Evolutionary conservation across 1,140 invertebrate species (phyloP), one percentile per base, ranked within the genome.

Genomic region (Lepidotrigona ventralis): DNA sequence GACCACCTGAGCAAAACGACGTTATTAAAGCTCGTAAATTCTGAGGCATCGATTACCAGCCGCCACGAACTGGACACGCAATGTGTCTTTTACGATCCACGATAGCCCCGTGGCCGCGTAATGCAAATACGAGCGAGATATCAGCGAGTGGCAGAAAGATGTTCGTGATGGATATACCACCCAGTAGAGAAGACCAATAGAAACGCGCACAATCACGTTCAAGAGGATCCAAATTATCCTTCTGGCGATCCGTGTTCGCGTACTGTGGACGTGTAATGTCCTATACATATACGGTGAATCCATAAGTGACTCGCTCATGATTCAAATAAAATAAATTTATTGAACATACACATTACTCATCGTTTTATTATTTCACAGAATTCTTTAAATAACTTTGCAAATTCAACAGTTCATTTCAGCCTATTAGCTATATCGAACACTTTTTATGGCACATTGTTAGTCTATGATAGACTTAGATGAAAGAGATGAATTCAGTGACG

Each of bases 21-120:
- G 69, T 80, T 72, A 71, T 80, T 80, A 72, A 72, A 80, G 46
- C 46, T 63, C 78, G 46, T 80, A 80, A 80, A 80, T 80, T 63
- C 8, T 19, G 21, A 33, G 56, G 46, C 78, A 80, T 80, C 56
- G 69, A 80, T 80, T 80, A 80, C 26, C 69, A 53, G 51, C 69
- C 14, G 6, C n/a, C 14, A 11, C 54, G 21, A 39, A 1, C 21
- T 8, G 51, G 21, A 69, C 64, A 69, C 64, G 54, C 69, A 39
- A 29, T 58, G n/a, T 51, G 56, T 80, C 39, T 29, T 29, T 60
- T n/a, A 26, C 69, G 56, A 21, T 63, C n/a, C 23, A 12, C 14
- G 17, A 72, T 63, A 72, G 26, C 33, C 39, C 2, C 21, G 26
- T 56, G 23, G 19, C 15, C 14, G 58, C 9, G 26, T 54, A 46